Conservation (phyloP, 2,113 vertebrate genomes). For the Xiphophorus hellerii region DNA sequence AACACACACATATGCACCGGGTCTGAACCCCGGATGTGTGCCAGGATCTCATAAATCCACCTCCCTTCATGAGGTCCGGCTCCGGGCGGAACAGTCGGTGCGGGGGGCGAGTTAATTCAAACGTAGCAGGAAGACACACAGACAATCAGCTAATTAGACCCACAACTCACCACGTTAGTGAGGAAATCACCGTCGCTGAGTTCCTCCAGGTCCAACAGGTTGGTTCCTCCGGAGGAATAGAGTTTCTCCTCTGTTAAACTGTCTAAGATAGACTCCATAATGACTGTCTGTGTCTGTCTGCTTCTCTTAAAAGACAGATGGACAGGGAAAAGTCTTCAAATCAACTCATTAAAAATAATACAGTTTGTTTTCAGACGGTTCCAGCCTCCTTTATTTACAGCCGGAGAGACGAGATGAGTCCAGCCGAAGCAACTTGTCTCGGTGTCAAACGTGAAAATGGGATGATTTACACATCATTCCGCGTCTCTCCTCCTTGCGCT, state of each 20-base stretch:
- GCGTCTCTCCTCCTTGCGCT: conserved; percentile 7
- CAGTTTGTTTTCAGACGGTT: conserved; percentile 12
- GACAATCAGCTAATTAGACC: neutral
- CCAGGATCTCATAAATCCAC: conserved; percentile 61
- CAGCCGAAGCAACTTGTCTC: conserved; percentile 1
- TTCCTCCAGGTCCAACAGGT: conserved; percentile 80
- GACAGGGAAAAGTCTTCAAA: conserved; percentile 7
- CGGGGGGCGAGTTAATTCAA: conserved; percentile 38
- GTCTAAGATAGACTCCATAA: conserved; percentile 74
- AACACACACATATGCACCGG: conserved; percentile 12
- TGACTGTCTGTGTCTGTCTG: conserved; percentile 25
- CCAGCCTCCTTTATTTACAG: neutral
- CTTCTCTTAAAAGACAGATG: conserved; percentile 16
- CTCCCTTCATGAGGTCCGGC: conserved; percentile 67
- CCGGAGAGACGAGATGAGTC: neutral
- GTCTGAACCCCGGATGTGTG: conserved; percentile 62
- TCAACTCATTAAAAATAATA: conserved; percentile 34
- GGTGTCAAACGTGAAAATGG: conserved; percentile 20
- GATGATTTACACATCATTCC: conserved; percentile 43
- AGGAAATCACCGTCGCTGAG: conserved; percentile 76
- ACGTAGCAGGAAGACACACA: neutral
- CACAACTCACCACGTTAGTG: conserved; percentile 70
- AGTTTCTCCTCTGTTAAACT: conserved; percentile 68
- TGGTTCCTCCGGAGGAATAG: conserved; percentile 55
- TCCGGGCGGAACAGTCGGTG: conserved; percentile 55